These are phyloP conservation scores for Acrocephalus scirpaceus DNA, from an alignment of 2,797 vertebrate genomes.

Conservation along the genomic window DNA sequence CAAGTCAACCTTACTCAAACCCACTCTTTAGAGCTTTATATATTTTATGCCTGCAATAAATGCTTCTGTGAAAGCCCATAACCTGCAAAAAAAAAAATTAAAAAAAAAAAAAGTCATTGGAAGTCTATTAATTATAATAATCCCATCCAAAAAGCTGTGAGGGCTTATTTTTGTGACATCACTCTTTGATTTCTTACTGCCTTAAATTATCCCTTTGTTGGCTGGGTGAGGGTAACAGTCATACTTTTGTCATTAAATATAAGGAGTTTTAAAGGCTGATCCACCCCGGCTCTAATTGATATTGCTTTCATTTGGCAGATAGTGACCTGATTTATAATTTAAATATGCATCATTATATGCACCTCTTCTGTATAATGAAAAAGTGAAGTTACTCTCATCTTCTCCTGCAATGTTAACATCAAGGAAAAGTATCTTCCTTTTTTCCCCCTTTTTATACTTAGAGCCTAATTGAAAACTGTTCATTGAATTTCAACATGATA, in stretches of 20 bases:
- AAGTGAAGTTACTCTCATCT: slow-evolving; percentile 82
- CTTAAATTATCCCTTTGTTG: slow-evolving; percentile 87
- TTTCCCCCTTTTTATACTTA: slow-evolving; percentile 76
- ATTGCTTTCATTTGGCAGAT: slow-evolving; percentile 85
- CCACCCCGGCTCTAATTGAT: slow-evolving; percentile 85
- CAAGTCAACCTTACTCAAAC: slow-evolving; percentile 81
- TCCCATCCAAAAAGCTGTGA: slow-evolving; percentile 81
- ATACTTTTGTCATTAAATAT: slow-evolving; percentile 87
- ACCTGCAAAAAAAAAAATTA: slow-evolving; percentile 74
- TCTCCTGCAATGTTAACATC: slow-evolving; percentile 81
- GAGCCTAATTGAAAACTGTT: slow-evolving; percentile 85
- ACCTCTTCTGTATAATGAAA: slow-evolving; percentile 82
- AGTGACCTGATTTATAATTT: slow-evolving; percentile 87
- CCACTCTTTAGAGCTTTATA: slow-evolving; percentile 80
- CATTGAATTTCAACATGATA: slow-evolving; percentile 84
- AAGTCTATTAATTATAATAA: slow-evolving; percentile 87
- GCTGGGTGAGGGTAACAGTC: slow-evolving; percentile 83
- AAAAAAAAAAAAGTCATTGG: slow-evolving; percentile 76
- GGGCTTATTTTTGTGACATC: slow-evolving; percentile 85
- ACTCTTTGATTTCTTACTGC: slow-evolving; percentile 85
- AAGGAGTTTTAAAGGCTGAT: slow-evolving; percentile 83
- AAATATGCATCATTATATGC: slow-evolving; percentile 82
- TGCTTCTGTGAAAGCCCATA: slow-evolving; percentile 81
- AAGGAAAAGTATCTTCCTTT: slow-evolving; percentile 80
- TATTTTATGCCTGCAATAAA: slow-evolving; percentile 84